Base-by-base conservation (phyloP, 2,888 invertebrate genomes). In the Meganola albula region DNA sequence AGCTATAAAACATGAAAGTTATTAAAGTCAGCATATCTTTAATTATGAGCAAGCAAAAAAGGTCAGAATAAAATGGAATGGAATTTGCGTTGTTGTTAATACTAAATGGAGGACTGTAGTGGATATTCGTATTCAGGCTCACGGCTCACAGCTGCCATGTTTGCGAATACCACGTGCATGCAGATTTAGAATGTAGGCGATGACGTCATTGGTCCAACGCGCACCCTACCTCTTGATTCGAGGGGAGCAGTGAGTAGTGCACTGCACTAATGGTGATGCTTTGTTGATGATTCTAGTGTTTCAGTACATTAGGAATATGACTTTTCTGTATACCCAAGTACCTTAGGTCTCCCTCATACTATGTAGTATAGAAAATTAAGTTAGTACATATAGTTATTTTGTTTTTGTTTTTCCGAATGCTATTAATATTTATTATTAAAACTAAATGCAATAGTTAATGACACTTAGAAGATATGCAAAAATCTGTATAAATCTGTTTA, bases 121-220 rank as follows among this genome's bases (percentile, higher is more conserved):
- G 39, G 44, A 52, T 29, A 63, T 63, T 63, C 45, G 53, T 56
- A 63, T 60, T 60, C 62, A 47, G 37, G 44, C 55, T 44, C 63
- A 63, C 63, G 62, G 44, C 54, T 44, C 63, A 62, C 63, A 58
- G 40, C 43, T 54, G 60, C 58, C 63, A 63, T 64, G 56, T 64
- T 65, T 52, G 56, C 52, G 27, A 50, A 50, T 53, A 43, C 42
- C 58, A 42, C 55, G 49, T 32, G 42, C 54, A 55, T 57, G 49
- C 60, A 55, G 54, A 58, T 39, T 30, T 35, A 53, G 67, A 63
- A 58, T 53, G 61, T 49, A 53, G 53, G 8, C 20, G 54, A 53
- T 74, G 72, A 74, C 74, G 72, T 73, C 77, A 80, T 76, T 79
- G 80, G 78, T 72, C 65, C 70, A 66, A 70, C 74, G 72, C 77